A percentile compares a stretch with the other conserved stretches of the same genome.
phyloP scores from a whole-genome alignment of 2,797 vertebrate species.

The Phrynocephalus guinanensis region DNA sequence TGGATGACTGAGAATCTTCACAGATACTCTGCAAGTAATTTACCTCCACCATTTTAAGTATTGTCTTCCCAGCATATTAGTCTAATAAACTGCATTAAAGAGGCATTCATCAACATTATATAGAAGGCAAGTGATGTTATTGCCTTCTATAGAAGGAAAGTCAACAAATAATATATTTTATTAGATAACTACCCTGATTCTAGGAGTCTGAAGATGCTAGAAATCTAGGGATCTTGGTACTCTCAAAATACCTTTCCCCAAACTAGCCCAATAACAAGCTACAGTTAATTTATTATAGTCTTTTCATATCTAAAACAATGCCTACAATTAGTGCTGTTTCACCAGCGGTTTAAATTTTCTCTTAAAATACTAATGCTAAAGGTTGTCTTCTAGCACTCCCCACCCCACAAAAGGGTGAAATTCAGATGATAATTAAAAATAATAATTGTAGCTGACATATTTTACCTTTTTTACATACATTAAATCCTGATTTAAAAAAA shows the following conservation, averaged over 20 bases:
- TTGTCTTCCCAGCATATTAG: not conserved
- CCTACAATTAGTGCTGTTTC: constrained; percentile 10
- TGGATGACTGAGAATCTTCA: too few species aligned
- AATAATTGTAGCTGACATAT: constrained; percentile 17
- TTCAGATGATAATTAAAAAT: constrained; percentile 30
- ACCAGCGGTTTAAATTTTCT: constrained; percentile 4
- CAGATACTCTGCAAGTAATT: not conserved
- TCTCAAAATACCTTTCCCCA: not conserved
- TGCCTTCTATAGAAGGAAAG: not conserved
- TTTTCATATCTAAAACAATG: not conserved
- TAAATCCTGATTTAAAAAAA: not conserved
- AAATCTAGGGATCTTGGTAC: not conserved
- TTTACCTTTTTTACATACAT: not conserved
- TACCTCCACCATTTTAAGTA: not conserved
- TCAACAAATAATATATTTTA: not conserved
- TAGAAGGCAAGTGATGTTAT: not conserved
- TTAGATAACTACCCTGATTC: not conserved
- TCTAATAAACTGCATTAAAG: accelerated
- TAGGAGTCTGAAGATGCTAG: not conserved
- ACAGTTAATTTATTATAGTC: not conserved
- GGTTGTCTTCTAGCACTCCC: constrained; percentile 37
- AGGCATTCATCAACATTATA: not conserved
- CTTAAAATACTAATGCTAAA: constrained; percentile 25
- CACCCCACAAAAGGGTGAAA: constrained; percentile 9
- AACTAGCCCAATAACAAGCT: not conserved